These are phyloP conservation scores for Motacilla tschutschensis DNA, from an alignment of 2,113 vertebrate genomes.

Conservation along the genomic window DNA sequence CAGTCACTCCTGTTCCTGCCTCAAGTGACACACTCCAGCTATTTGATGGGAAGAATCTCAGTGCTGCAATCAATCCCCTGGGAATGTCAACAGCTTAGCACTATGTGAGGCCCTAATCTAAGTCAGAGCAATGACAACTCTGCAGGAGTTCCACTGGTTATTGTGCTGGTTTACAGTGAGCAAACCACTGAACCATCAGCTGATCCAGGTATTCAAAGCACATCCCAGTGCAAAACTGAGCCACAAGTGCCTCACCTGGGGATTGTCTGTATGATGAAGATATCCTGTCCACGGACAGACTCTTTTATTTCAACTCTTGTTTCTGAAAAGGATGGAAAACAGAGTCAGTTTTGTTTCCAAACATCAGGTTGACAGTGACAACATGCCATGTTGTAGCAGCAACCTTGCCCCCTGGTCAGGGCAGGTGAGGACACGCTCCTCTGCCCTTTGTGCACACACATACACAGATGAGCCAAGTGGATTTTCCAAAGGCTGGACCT, in stretches of 20 bases:
- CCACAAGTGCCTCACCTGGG: constrained; percentile 79
- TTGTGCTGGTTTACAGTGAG: neutral
- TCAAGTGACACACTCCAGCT: neutral
- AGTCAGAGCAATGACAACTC: neutral
- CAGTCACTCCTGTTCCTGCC: neutral
- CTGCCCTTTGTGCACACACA: neutral
- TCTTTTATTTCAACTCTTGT: constrained; percentile 98
- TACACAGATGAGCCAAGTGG: neutral
- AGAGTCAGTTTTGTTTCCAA: neutral
- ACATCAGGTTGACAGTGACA: neutral
- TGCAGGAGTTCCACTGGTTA: neutral
- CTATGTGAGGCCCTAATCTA: neutral
- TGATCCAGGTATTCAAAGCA: neutral
- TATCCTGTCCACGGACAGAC: constrained; percentile 94
- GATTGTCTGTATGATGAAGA: constrained; percentile 98
- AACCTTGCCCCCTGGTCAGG: neutral
- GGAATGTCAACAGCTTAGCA: constrained; percentile 9
- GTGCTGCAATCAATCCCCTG: neutral
- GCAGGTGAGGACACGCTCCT: neutral
- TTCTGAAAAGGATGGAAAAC: constrained; percentile 74
- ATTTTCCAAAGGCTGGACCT: neutral
- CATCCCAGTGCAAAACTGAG: neutral
- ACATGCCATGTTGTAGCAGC: neutral
- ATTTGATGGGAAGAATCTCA: neutral
- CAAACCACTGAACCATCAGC: neutral